Evolutionary conservation across 2,888 invertebrate species (phyloP), one percentile per base, ranked within the genome.

Genomic region (Hyles lineata): DNA sequence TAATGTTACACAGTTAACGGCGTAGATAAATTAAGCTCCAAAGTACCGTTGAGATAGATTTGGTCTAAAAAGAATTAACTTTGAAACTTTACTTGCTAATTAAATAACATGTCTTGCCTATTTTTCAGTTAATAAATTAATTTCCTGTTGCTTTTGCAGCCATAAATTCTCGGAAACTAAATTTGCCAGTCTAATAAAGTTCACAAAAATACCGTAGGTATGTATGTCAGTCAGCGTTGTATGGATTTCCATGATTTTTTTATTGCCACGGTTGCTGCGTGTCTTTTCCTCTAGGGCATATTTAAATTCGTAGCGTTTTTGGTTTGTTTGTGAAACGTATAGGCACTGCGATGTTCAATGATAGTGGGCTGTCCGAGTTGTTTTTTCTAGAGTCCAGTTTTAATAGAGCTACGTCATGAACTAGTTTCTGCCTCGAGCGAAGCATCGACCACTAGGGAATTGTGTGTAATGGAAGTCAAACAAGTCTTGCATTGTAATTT

Each of bases 391-490:
- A 55, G 55, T 55, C 55, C 55, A 55, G 19, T 55, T 55, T 55
- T 55, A 55, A 55, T 55, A 55, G 1, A n/a, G 55, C 55, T 55
- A 55, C 55, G 55, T n/a, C n/a, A n/a, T 55, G 55, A 55, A 55
- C 55, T 55, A 55, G 55, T n/a, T 55, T 55, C n/a, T 55, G n/a
- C 55, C 7, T 55, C 19, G 55, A n/a, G 55, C 55, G n/a, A 55
- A 55, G 55, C 55, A 55, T 55, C 55, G 55, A 55, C 55, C 55
- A 55, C 55, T 19, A 55, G 55, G 55, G 55, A 55, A 55, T 55
- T 55, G 55, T 55, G 55, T 55, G 55, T 55, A 55, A 55, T 55
- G n/a, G 55, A 55, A 55, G 55, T 55, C 55, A 55, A 55, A 55
- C 55, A 55, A 55, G 55, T 55, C 55, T 55, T 55, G 55, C 55